Conservation (phyloP, 2,113 vertebrate genomes). For the Labeo rohita region DNA sequence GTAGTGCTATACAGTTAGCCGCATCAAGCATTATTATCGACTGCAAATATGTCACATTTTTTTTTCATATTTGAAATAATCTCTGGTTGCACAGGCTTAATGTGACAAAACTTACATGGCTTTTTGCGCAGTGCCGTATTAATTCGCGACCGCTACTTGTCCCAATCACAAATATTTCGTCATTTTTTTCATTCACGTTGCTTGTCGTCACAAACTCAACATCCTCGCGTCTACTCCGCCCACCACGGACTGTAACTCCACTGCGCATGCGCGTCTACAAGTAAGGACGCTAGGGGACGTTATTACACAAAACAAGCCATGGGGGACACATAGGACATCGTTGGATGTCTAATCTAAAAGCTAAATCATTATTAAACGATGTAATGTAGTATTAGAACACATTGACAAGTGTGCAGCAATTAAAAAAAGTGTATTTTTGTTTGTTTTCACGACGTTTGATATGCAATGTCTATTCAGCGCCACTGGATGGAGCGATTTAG, state of each 20-base stretch:
- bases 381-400: neutral
- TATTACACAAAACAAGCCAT: neutral
- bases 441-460: neutral
- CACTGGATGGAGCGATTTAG: slow-evolving; percentile 23
- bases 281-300: neutral
- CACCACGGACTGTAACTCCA: slow-evolving; percentile 1
- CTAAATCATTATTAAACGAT: neutral
- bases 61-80: neutral
- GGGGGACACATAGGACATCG: neutral
- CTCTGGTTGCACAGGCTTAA: neutral
- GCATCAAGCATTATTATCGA: neutral
- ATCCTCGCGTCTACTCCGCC: slow-evolving; percentile 18
- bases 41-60: neutral
- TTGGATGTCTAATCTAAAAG: neutral
- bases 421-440: neutral
- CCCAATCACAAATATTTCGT: neutral
- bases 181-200: neutral
- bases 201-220: slow-evolving; percentile 32
- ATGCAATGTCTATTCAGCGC: neutral
- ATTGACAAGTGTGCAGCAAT: neutral
- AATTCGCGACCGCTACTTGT: neutral
- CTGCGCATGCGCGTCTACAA: neutral
- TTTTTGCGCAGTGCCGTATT: neutral
- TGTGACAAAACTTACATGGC: neutral
- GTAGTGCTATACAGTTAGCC: neutral